phyloP scores from a whole-genome alignment of 2,113 vertebrate genomes.

The Tetrao urogallus region DNA sequence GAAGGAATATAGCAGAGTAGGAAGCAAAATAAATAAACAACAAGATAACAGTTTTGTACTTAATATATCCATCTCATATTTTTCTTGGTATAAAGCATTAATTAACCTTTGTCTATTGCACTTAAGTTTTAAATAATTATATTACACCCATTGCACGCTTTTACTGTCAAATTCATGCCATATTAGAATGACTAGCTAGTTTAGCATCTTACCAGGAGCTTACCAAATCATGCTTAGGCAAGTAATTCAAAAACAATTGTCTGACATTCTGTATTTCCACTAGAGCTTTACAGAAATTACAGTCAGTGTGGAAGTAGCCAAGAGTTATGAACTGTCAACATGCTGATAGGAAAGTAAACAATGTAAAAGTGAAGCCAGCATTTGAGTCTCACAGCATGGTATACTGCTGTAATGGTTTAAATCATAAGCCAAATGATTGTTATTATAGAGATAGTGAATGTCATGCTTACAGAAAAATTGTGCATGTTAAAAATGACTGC shows the following conservation, averaged over 20 bases:
- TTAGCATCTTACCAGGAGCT: neutral
- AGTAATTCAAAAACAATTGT: neutral
- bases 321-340: slow-evolving; percentile 61
- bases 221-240: neutral
- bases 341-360: slow-evolving; percentile 56
- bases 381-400: slow-evolving; percentile 47
- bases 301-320: slow-evolving; percentile 45
- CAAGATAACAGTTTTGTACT: neutral
- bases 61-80: neutral
- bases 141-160: neutral
- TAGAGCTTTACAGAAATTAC: slow-evolving; percentile 30
- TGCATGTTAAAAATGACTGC: slow-evolving; percentile 69
- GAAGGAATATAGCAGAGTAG: neutral
- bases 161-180: neutral
- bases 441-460: slow-evolving; percentile 62
- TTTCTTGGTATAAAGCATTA: neutral
- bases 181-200: neutral
- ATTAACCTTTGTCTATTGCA: neutral
- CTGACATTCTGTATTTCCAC: slow-evolving; percentile 36
- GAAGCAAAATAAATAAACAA: neutral
- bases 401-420: slow-evolving; percentile 58
- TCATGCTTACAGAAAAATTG: slow-evolving; percentile 55
- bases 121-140: neutral
- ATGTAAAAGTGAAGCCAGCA: slow-evolving; percentile 30
- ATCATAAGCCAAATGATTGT: slow-evolving; percentile 68